A percentile compares a stretch with the other conserved stretches of the same genome.
phyloP scores from a whole-genome alignment of 2,888 invertebrate genomes.

The Cantharis lateralis region DNA sequence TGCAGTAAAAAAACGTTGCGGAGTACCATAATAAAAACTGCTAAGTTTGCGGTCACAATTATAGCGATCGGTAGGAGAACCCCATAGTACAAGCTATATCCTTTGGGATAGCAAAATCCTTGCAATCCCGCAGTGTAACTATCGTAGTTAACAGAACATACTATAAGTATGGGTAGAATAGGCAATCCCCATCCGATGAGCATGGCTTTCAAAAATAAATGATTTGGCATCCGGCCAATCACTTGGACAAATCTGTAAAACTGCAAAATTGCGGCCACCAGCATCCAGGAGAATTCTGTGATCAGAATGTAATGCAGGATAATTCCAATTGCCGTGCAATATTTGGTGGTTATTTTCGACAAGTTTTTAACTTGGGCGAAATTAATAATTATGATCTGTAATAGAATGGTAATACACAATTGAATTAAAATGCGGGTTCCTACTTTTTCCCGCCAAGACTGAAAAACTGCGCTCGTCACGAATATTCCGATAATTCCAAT shows the following conservation, averaged over 20 bases:
- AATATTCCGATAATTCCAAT: slow-evolving; percentile 60
- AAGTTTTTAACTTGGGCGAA: neutral
- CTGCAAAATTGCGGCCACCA: slow-evolving; percentile 70
- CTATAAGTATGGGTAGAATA: slow-evolving; percentile 59
- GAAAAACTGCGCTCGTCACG: slow-evolving; percentile 60
- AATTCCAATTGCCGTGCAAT: slow-evolving; percentile 64
- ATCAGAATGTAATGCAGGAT: slow-evolving; percentile 68
- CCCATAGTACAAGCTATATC: slow-evolving; percentile 60
- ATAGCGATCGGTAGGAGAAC: slow-evolving; percentile 61
- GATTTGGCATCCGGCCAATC: slow-evolving; percentile 63
- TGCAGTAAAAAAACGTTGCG: slow-evolving; percentile 55
- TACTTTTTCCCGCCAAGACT: slow-evolving; percentile 65
- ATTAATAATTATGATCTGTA: slow-evolving; percentile 49
- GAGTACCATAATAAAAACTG: slow-evolving; percentile 63
- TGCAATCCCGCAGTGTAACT: slow-evolving; percentile 58
- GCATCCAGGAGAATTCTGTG: slow-evolving; percentile 74
- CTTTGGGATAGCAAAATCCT: slow-evolving; percentile 62
- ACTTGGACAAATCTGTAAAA: slow-evolving; percentile 70
- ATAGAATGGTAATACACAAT: slow-evolving; percentile 59
- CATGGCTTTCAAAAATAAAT: slow-evolving; percentile 65
- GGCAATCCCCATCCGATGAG: slow-evolving; percentile 69
- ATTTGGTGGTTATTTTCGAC: slow-evolving; percentile 50
- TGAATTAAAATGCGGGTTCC: slow-evolving; percentile 67
- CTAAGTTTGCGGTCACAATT: slow-evolving; percentile 62
- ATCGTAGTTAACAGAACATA: slow-evolving; percentile 56